Conservation (phyloP, 2,888 invertebrate genomes). For the Leptopilina drosophilae region DNA sequence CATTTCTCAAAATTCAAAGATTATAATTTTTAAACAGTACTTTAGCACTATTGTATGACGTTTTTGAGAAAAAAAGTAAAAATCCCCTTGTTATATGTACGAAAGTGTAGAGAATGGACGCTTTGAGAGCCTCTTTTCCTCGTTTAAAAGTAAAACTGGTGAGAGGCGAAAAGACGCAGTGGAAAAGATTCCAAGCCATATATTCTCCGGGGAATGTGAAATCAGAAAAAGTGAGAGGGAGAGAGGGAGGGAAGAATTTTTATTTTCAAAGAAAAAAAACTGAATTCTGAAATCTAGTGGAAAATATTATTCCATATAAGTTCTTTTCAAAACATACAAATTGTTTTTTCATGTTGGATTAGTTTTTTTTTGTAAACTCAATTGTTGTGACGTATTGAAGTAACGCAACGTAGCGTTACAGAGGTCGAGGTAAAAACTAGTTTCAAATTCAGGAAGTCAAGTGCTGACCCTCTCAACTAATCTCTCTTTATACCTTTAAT, state of each 20-base stretch:
- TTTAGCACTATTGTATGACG: not conserved
- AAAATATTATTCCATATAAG: not conserved
- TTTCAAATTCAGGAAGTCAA: too few relatives aligned
- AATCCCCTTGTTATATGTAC: not conserved
- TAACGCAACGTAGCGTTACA: too few relatives aligned
- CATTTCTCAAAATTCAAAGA: not conserved
- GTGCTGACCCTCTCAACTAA: too few relatives aligned
- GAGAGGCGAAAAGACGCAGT: not conserved
- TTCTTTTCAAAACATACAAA: not conserved
- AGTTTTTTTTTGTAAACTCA: too few relatives aligned
- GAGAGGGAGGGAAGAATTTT: too few relatives aligned
- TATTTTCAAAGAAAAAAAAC: not conserved
- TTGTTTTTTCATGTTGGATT: too few relatives aligned
- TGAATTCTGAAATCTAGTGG: not conserved
- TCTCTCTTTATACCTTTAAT: too few relatives aligned
- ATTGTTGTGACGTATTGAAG: too few relatives aligned
- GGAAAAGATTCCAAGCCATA: not conserved
- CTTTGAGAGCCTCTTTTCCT: constrained; percentile 15
- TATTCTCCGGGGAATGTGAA: not conserved
- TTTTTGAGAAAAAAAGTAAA: not conserved
- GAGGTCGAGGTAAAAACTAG: too few relatives aligned
- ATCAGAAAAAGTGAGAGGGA: not conserved
- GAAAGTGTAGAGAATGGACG: not conserved
- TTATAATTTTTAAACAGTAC: not conserved
- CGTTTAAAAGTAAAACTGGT: constrained; percentile 6